Percentiles rank a stretch among this genome's conserved stretches.
These are phyloP conservation scores for Noctilio leporinus DNA, from an alignment of 2,113 vertebrate genomes.

Conservation along the genomic window DNA sequence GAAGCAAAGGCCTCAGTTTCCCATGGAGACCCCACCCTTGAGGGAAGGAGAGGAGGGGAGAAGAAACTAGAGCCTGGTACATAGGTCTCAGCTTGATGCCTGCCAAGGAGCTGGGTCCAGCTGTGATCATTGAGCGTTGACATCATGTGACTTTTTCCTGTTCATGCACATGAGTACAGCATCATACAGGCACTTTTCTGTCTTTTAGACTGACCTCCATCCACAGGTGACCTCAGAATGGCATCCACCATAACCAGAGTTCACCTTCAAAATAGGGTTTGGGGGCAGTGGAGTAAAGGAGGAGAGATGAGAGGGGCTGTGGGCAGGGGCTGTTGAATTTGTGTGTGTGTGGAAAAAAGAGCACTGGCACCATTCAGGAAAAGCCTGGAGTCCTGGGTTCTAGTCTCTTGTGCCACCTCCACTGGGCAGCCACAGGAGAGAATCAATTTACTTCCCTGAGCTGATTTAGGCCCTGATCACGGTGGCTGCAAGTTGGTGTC, in stretches of 20 bases:
- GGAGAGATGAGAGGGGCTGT: neutral
- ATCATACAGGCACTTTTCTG: neutral
- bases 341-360: neutral
- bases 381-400: neutral
- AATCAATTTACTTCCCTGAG: neutral
- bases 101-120: neutral
- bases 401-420: neutral
- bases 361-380: neutral
- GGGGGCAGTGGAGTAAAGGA: accelerated
- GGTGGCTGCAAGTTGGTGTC: neutral
- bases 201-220: neutral
- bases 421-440: neutral
- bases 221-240: neutral
- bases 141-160: neutral
- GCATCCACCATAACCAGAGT: neutral
- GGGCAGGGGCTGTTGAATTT: neutral
- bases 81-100: neutral
- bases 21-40: neutral
- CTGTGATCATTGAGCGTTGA: neutral
- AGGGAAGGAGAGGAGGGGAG: neutral
- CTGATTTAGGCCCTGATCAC: neutral
- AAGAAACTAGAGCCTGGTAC: neutral
- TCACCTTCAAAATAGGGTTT: neutral
- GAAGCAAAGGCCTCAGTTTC: neutral
- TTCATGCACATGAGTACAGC: neutral